Conservation (phyloP, 2,113 vertebrate species). For the Vimba vimba region DNA sequence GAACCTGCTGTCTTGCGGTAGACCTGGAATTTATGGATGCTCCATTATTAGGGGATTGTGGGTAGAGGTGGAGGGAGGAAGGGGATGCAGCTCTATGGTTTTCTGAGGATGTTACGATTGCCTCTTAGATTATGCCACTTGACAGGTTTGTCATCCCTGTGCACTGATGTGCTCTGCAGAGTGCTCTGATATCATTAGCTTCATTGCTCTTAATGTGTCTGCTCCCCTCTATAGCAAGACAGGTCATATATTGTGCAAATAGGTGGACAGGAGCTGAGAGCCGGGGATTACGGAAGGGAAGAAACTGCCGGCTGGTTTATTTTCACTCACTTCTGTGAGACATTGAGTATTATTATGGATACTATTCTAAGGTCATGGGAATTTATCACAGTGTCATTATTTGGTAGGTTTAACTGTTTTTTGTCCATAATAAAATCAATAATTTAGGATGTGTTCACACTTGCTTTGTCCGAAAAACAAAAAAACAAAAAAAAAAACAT, state of each 20-base stretch:
- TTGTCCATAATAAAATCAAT: neutral
- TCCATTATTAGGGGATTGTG: conserved; percentile 94
- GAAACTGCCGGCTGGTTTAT: conserved; percentile 53
- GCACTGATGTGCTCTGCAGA: conserved; percentile 90
- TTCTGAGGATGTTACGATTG: conserved; percentile 90
- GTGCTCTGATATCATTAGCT: conserved; percentile 98
- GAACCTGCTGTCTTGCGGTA: conserved; percentile 82
- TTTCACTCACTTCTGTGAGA: conserved; percentile 32
- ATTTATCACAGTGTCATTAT: neutral
- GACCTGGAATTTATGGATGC: conserved; percentile 90
- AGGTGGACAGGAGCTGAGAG: conserved; percentile 69
- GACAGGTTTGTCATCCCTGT: conserved; percentile 96
- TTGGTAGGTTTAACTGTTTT: neutral
- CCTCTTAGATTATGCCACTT: conserved; percentile 92
- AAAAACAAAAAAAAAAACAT: too few species aligned
- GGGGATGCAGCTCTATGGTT: conserved; percentile 85
- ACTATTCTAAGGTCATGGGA: conserved; percentile 22
- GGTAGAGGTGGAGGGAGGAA: conserved; percentile 77
- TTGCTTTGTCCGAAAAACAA: too few species aligned
- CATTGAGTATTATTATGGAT: neutral
- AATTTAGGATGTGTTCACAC: too few species aligned
- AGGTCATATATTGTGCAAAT: conserved; percentile 86
- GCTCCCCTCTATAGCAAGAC: conserved; percentile 80
- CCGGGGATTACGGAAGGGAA: conserved; percentile 52
- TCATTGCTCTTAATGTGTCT: conserved; percentile 97